Conservation (phyloP, 2,113 vertebrate genomes). For the Alligator sinensis region DNA sequence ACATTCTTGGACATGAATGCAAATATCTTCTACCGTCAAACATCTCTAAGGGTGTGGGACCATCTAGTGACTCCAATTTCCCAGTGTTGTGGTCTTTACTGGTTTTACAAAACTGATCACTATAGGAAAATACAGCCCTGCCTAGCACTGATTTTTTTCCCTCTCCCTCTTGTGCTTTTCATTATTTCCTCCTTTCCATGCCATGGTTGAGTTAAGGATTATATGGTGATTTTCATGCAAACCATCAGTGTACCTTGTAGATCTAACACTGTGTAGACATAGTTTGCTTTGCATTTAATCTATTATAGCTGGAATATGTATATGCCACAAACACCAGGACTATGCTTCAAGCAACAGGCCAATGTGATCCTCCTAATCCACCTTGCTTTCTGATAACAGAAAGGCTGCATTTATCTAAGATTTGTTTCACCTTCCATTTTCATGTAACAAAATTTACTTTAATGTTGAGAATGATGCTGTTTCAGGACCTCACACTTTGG, state of each 20-base stretch:
- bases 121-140: background rate
- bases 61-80: background rate
- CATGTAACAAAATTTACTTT: slow-evolving; percentile 70
- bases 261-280: background rate
- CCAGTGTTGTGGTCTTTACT: background rate
- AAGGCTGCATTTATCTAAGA: slow-evolving; percentile 58
- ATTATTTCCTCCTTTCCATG: background rate
- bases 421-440: slow-evolving; percentile 69
- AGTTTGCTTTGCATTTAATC: slow-evolving; percentile 6
- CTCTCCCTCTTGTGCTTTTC: accelerated
- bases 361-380: slow-evolving; percentile 52
- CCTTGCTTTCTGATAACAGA: slow-evolving; percentile 40
- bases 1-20: background rate
- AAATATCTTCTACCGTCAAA: background rate
- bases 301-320: slow-evolving; percentile 17
- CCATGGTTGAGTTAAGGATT: background rate
- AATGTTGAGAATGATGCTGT: slow-evolving; percentile 75
- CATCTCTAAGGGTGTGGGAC: background rate
- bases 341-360: background rate
- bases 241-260: background rate
- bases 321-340: background rate
- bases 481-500: slow-evolving; percentile 68
- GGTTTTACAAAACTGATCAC: background rate
- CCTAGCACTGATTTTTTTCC: background rate
- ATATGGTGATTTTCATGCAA: background rate